phyloP scores from a whole-genome alignment of 2,888 invertebrate genomes.

The Epsilonema sp. region DNA sequence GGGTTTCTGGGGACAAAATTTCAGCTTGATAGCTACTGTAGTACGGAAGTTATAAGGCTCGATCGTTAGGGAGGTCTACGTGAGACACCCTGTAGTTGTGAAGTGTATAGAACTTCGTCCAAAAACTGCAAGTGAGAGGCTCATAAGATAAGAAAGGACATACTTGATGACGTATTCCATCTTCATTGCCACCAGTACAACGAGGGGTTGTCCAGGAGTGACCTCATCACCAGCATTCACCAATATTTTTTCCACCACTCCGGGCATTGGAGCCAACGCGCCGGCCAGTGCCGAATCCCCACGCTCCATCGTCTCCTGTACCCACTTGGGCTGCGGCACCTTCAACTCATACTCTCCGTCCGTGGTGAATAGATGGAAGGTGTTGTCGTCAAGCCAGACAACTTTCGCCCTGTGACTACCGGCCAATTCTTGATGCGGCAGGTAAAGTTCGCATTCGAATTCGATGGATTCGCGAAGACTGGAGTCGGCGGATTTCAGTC shows the following conservation, averaged over 20 bases:
- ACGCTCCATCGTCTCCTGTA: slow-evolving; percentile 19
- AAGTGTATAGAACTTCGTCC: not conserved
- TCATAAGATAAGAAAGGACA: too few species aligned
- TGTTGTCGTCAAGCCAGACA: not conserved
- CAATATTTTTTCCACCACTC: slow-evolving; percentile 69
- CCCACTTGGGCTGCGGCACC: slow-evolving; percentile 36
- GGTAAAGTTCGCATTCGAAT: not conserved
- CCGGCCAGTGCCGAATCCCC: slow-evolving; percentile 37
- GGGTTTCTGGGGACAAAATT: too few species aligned
- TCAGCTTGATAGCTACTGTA: too few species aligned
- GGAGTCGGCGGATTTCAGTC: not conserved
- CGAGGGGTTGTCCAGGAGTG: slow-evolving; percentile 63
- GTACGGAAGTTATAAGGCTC: too few species aligned
- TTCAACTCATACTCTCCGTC: slow-evolving; percentile 47
- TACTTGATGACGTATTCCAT: slow-evolving; percentile 84
- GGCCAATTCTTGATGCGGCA: too few species aligned
- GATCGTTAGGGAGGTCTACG: too few species aligned
- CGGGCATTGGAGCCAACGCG: slow-evolving; percentile 78
- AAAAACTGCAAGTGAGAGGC: not conserved
- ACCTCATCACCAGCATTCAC: slow-evolving; percentile 62
- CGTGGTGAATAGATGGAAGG: slow-evolving; percentile 5
- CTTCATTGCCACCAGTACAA: slow-evolving; percentile 96
- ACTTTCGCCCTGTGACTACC: not conserved
- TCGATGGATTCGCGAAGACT: not conserved
- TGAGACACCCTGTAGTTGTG: too few species aligned